Conservation (phyloP, 2,888 invertebrate species). For the Julus scandinavius region DNA sequence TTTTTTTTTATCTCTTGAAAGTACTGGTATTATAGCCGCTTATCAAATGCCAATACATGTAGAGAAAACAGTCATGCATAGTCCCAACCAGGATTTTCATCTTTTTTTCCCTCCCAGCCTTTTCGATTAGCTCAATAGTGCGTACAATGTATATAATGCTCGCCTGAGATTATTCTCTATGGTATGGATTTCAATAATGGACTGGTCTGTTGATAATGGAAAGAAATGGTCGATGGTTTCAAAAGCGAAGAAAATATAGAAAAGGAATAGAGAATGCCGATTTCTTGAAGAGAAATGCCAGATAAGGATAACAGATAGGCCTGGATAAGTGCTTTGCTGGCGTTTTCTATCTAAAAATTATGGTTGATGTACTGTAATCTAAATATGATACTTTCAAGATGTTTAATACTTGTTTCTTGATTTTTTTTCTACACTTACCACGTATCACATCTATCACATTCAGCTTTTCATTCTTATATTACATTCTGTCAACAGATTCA, state of each 20-base stretch:
- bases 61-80: background rate
- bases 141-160: conserved; percentile 42
- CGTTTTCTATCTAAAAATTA: background rate
- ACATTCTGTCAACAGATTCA: too few relatives aligned
- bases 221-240: conserved; percentile 43
- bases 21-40: background rate
- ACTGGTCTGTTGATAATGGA: conserved; percentile 43
- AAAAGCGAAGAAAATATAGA: background rate
- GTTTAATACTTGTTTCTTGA: background rate
- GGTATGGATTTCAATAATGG: conserved; percentile 44
- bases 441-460: too few relatives aligned
- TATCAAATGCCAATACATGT: conserved; percentile 25
- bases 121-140: conserved; percentile 44
- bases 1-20: background rate
- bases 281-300: background rate
- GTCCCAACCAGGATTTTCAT: conserved; percentile 3
- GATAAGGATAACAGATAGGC: background rate
- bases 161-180: conserved; percentile 10
- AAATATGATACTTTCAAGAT: background rate
- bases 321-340: background rate
- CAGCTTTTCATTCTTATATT: background rate
- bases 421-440: background rate
- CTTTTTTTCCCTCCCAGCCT: background rate
- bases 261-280: conserved; percentile 6
- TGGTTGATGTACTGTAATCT: background rate